Evolutionary conservation across 2,888 invertebrate species (phyloP).

Genomic region (Xestia xanthographa): DNA sequence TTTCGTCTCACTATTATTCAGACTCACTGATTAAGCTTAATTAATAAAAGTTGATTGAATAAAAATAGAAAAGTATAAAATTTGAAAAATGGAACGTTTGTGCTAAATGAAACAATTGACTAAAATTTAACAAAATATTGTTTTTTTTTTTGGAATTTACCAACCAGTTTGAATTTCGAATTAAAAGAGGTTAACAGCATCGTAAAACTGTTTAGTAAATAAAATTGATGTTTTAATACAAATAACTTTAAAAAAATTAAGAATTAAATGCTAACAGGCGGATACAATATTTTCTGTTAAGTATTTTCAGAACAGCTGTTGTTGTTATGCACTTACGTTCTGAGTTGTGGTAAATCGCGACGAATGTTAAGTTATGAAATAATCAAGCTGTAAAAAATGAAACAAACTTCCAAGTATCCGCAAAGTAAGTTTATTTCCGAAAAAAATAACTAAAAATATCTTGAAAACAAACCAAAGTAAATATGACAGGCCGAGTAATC

Average conservation of each 20-base stretch:
- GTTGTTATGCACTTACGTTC: background rate
- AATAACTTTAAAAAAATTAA: background rate
- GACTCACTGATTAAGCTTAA: background rate
- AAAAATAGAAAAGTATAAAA: background rate
- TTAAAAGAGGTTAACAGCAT: background rate
- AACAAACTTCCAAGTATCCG: background rate
- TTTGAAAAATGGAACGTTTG: background rate
- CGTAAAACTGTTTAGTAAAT: background rate
- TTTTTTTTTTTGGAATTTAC: conserved; percentile 10
- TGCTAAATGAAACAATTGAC: conserved; percentile 7
- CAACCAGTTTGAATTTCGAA: background rate
- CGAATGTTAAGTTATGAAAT: background rate
- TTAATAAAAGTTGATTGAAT: conserved; percentile 9
- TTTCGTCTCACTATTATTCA: background rate
- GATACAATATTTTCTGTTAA: background rate
- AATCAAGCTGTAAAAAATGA: background rate
- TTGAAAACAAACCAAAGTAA: conserved; percentile 68
- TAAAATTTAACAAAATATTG: background rate
- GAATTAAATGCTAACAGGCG: background rate
- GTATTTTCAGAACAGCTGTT: background rate
- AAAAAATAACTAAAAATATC: conserved; percentile 53
- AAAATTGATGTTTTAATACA: background rate
- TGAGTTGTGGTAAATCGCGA: background rate
- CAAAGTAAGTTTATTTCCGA: conserved; percentile 11
- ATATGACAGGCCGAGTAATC: conserved; percentile 70